phyloP scores from a whole-genome alignment of 2,888 invertebrate species.

The Muscina levida region DNA sequence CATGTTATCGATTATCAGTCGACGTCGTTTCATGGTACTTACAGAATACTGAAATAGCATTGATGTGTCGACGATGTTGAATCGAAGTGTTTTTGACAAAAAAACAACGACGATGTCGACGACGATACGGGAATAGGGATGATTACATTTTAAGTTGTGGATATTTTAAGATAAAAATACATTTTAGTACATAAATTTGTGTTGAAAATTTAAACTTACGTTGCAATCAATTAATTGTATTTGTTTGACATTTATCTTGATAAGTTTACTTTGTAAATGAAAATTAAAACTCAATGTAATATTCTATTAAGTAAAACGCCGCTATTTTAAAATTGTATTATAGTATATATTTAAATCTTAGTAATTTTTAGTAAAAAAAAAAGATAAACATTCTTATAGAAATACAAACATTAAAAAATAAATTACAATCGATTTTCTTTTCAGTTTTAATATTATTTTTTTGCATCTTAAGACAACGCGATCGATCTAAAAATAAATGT shows the following conservation, averaged over 20 bases:
- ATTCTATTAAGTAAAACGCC: not conserved
- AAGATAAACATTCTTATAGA: conserved; percentile 23
- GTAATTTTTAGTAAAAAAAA: conserved; percentile 32
- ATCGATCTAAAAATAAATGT: not conserved
- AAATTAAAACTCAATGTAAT: no score
- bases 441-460: not conserved
- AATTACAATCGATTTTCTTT: conserved; percentile 6
- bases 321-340: conserved; percentile 30
- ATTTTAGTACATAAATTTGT: not conserved
- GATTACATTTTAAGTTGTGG: no score
- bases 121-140: no score
- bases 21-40: no score
- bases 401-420: conserved; percentile 30
- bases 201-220: not conserved
- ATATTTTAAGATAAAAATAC: no score
- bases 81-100: no score
- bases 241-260: no score
- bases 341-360: conserved; percentile 19
- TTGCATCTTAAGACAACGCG: conserved; percentile 24
- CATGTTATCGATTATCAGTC: no score
- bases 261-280: no score
- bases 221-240: not conserved
- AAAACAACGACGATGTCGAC: no score
- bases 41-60: no score
- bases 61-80: no score